These are phyloP conservation scores for Ectemnius continuus DNA, from an alignment of 2,888 invertebrate species.

Conservation along the genomic window DNA sequence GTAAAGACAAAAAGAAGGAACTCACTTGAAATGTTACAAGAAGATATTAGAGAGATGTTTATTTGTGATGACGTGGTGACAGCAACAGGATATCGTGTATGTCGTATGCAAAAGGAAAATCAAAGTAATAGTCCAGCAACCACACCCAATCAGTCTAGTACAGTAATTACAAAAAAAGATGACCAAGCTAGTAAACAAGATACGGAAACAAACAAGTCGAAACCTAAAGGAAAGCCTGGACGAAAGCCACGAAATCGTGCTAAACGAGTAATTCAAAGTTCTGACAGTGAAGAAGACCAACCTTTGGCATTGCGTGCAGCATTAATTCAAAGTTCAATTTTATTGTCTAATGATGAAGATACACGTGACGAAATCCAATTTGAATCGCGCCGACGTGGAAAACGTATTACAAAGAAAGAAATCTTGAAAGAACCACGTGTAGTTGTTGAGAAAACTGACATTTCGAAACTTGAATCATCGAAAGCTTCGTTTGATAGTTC, in stretches of 20 bases:
- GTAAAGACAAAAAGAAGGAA: constrained; percentile 71
- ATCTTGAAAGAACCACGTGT: constrained; percentile 60
- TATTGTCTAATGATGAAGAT: constrained; percentile 34
- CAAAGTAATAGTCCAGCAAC: constrained; percentile 34
- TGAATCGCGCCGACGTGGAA: constrained; percentile 60
- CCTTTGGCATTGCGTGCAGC: constrained; percentile 59
- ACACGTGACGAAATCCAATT: constrained; percentile 43
- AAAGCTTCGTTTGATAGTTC: constrained; percentile 70
- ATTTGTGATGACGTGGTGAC: constrained; percentile 83
- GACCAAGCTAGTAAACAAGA: constrained; percentile 23
- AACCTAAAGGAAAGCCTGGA: constrained; percentile 27
- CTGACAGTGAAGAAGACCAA: constrained; percentile 69
- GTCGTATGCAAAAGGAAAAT: constrained; percentile 81
- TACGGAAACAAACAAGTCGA: constrained; percentile 27
- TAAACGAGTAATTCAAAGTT: constrained; percentile 55
- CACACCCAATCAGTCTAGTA: neutral
- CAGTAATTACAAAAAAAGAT: constrained; percentile 26
- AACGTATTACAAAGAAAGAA: constrained; percentile 62
- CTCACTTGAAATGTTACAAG: constrained; percentile 83
- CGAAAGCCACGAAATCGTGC: constrained; percentile 35
- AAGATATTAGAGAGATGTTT: constrained; percentile 86
- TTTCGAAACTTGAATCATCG: constrained; percentile 66
- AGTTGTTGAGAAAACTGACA: constrained; percentile 68
- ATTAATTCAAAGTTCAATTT: constrained; percentile 24
- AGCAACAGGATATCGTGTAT: constrained; percentile 83